Evolutionary conservation across 2,113 vertebrate genomes (phyloP).

Genomic region (Pholis gunnellus): DNA sequence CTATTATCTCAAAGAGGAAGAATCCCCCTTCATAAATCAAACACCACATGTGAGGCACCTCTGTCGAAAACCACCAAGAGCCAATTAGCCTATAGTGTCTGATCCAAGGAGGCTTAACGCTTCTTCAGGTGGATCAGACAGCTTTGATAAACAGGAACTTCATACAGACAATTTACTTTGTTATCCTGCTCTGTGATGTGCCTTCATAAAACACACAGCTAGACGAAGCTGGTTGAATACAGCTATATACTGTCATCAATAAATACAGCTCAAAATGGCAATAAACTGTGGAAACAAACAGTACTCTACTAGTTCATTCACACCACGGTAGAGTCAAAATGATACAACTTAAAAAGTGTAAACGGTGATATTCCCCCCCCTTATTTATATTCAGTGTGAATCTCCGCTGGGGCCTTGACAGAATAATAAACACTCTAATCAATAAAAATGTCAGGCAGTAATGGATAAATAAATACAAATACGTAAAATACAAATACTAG

Average conservation of each 20-base stretch:
- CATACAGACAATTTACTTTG: slow-evolving; percentile 12
- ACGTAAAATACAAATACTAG: slow-evolving; percentile 39
- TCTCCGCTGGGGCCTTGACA: slow-evolving; percentile 18
- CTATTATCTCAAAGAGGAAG: slow-evolving; percentile 36
- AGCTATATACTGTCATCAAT: slow-evolving; percentile 13
- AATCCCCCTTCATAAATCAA: slow-evolving; percentile 69
- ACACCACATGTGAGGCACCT: slow-evolving; percentile 35
- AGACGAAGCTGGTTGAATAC: slow-evolving; percentile 2
- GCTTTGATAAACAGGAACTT: slow-evolving; percentile 43
- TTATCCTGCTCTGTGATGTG: slow-evolving; percentile 24
- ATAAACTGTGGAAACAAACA: slow-evolving; percentile 1
- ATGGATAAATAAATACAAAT: slow-evolving; percentile 49
- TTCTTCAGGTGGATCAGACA: slow-evolving; percentile 35
- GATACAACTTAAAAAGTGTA: not conserved
- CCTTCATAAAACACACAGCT: slow-evolving; percentile 6
- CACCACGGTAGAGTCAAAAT: not conserved
- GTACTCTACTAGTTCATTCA: not conserved
- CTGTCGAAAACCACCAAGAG: slow-evolving; percentile 51
- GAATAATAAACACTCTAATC: slow-evolving; percentile 54
- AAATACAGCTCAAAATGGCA: slow-evolving; percentile 1
- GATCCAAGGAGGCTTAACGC: slow-evolving; percentile 42
- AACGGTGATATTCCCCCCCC: slow-evolving; percentile 10
- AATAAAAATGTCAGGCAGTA: slow-evolving; percentile 41
- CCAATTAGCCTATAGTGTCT: slow-evolving; percentile 60
- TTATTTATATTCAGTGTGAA: slow-evolving; percentile 12